Percentiles rank a stretch among this genome's conserved stretches.
Evolutionary conservation across 2,888 invertebrate genomes (phyloP).

Genomic region (Parnassius orleans): DNA sequence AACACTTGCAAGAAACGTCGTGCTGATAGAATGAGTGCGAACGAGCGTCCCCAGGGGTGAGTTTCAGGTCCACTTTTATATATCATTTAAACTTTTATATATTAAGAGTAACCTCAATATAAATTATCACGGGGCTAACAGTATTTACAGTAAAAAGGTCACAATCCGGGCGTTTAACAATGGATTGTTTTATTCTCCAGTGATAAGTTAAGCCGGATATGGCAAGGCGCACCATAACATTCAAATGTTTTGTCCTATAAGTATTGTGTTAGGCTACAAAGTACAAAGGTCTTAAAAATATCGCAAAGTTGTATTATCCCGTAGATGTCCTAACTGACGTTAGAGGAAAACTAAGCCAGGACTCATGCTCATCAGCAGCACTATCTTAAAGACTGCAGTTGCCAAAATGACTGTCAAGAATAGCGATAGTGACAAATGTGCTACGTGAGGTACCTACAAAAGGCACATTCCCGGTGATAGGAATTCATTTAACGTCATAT

Average conservation of each 20-base stretch:
- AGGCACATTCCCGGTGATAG: slow-evolving; percentile 5
- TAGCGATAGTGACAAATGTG: background rate
- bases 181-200: slow-evolving; percentile 9
- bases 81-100: background rate
- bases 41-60: slow-evolving; percentile 67
- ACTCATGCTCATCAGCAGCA: too few species aligned
- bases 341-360: too few species aligned
- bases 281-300: too few species aligned
- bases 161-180: background rate
- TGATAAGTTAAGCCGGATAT: slow-evolving; percentile 26
- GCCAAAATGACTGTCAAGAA: too few species aligned
- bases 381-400: too few species aligned
- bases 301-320: too few species aligned
- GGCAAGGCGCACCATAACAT: background rate
- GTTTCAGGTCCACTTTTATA: slow-evolving; percentile 35
- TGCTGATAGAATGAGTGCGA: slow-evolving; percentile 68
- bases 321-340: too few species aligned
- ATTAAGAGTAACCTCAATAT: too few species aligned
- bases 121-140: too few species aligned
- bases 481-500: slow-evolving; percentile 1
- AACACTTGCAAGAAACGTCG: slow-evolving; percentile 73
- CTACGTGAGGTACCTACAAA: background rate
- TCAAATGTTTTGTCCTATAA: background rate
- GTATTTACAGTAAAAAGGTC: background rate
- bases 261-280: too few species aligned